Evolutionary conservation across 2,888 invertebrate species (phyloP), one percentile per base, ranked within the genome.

Genomic region (Syrista parreyssii): DNA sequence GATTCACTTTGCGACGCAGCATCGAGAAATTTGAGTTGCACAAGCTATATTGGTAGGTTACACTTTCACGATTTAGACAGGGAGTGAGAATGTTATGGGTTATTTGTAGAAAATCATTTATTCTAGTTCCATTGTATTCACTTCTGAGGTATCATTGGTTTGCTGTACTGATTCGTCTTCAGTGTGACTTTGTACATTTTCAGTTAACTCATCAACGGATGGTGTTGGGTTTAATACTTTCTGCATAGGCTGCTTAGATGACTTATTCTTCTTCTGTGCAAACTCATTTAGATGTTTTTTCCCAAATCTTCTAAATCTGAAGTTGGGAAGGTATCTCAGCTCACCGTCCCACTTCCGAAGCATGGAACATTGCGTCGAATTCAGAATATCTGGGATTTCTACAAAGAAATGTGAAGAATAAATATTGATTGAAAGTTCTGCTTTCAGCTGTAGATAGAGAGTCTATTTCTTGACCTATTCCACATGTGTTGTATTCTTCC

Each of bases 401-500:
- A 84, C 23, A 55, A 55, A 55, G 23, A 55, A 32, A 68, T 34
- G 34, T 9, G 68, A 71, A 68, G 34, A 75, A 23, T 55, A 76
- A 32, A 11, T 23, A 30, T 74, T 81, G 82, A 82, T 12, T 0
- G 11, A 55, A 31, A 36, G 11, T 76, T 23, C 77, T 9, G 23
- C 12, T 33, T 40, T 36, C 34, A 35, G 1, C 12, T 71, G 71
- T 71, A 68, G 78, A 75, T 35, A 75, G 74, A 36, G 77, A 23
- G 55, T 68, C 30, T 55, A 69, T 80, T 86, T 88, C 23, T 55
- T 9, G 23, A 92, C 93, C 92, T 86, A 97, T 92, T 36, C 97
- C 97, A 87, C 95, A 95, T 0, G 94, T 94, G 79, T 95, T 93
- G 88, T 95, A 97, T 88, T 97, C 97, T 80, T 95, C 94, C 12